Base-by-base conservation (phyloP, 1,140 invertebrate genomes). In the Matsumurasca onukii region DNA sequence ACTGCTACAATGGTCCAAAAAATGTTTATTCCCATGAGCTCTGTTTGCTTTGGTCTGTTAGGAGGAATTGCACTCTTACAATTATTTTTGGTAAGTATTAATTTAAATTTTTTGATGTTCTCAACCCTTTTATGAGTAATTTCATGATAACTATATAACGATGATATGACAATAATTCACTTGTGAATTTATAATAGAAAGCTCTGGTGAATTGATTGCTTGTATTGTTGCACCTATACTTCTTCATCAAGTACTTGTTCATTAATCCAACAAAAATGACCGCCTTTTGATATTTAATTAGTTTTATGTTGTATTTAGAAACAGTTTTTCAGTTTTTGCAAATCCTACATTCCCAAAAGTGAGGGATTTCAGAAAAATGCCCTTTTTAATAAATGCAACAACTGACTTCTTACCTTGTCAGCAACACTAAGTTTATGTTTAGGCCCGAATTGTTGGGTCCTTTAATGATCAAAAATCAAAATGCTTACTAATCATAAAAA, bases 11-110 rank as follows among this genome's bases (percentile, higher is more conserved):
- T 45, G 25, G 62, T 65, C 5, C 62, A 65, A 29, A 45, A 39
- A 12, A 24, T 65, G 13, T 39, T 65, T 25, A 45, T 29, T 17
- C 31, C 31, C 2, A 45, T 65, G 20, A 65, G 31, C 13, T 39
- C 31, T 5, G 17, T 65, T 9, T 65, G 62, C 39, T 65, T 65
- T 24, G 62, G 62, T 9, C 22, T 65, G 3, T 25, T 65, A 1
- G 62, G 62, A 13, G 62, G 62, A 3, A 27, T 65, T 12, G 62
- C 31, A 24, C 34, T 65, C 9, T 13, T 65, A 1, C 62, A 65
- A 48, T 39, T 65, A 1, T 27, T 65, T 45, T 25, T 65, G 31
- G 62, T 65, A 45, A 48, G 61, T 63, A 30, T n/a, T n/a, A n/a
- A n/a, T n/a, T n/a, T n/a, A n/a, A n/a, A n/a, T n/a, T n/a, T n/a